Evolutionary conservation across 1,140 invertebrate genomes (phyloP).

Genomic region (Zophobas morio): DNA sequence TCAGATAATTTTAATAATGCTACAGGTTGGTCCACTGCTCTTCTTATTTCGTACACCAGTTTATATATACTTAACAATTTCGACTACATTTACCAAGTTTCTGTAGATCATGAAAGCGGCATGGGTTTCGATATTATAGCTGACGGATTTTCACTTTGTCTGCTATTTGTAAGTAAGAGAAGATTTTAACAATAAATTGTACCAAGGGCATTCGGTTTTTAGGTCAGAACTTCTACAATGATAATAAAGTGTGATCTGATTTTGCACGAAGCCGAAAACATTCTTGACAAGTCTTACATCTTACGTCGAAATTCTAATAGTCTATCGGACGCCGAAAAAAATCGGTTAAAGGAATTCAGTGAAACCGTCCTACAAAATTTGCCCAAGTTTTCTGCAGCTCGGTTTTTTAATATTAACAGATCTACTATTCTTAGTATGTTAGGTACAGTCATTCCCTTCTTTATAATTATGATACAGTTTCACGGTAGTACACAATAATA

Average conservation of each 20-base stretch:
- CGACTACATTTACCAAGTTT: background rate
- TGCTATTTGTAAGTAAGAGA: background rate
- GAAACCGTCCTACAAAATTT: background rate
- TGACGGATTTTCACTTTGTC: background rate
- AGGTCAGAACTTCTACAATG: background rate
- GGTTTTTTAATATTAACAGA: background rate
- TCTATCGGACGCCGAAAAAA: background rate
- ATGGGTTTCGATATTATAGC: background rate
- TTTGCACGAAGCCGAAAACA: background rate
- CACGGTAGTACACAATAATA: background rate
- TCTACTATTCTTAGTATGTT: slow-evolving; percentile 2
- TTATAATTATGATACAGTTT: slow-evolving; percentile 1
- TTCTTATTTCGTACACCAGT: background rate
- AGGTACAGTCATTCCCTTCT: background rate
- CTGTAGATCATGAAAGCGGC: background rate
- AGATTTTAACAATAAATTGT: no score
- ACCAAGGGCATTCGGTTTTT: background rate
- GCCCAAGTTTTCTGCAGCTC: background rate
- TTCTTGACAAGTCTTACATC: background rate
- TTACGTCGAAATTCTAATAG: background rate
- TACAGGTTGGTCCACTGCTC: background rate
- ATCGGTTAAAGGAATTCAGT: background rate
- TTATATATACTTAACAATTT: background rate
- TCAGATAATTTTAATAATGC: background rate
- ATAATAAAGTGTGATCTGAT: background rate